Evolutionary conservation across 1,140 invertebrate species (phyloP).

Genomic region (Mya arenaria): DNA sequence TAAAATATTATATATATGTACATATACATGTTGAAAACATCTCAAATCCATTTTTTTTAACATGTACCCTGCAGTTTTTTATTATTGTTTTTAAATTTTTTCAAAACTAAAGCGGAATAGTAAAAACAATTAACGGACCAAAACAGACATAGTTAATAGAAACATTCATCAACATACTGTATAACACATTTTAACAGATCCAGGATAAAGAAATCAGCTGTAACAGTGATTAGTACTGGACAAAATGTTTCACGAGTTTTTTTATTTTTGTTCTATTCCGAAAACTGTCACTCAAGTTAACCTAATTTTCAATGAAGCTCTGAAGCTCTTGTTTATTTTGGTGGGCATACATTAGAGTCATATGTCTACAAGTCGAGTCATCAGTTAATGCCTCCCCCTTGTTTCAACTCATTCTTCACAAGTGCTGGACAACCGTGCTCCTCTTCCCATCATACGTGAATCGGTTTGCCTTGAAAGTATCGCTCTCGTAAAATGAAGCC

Average conservation of each 20-base stretch:
- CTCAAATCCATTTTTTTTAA: too few relatives aligned
- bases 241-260: background rate
- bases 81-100: too few relatives aligned
- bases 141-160: too few relatives aligned
- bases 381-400: background rate
- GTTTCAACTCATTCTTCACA: constrained; percentile 76
- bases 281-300: background rate
- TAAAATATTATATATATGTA: too few relatives aligned
- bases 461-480: constrained; percentile 94
- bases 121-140: too few relatives aligned
- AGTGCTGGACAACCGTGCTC: constrained; percentile 92
- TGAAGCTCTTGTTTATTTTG: background rate
- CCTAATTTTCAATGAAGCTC: background rate
- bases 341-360: background rate
- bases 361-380: background rate
- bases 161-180: too few relatives aligned
- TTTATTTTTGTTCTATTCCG: background rate
- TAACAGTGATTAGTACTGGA: too few relatives aligned
- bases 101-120: too few relatives aligned
- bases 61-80: too few relatives aligned
- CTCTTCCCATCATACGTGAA: constrained; percentile 92
- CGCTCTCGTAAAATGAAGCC: constrained; percentile 95
- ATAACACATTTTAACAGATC: too few relatives aligned
- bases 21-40: too few relatives aligned
- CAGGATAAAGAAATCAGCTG: too few relatives aligned